Base-by-base conservation (phyloP, 2,113 vertebrate genomes). In the Nicator chloris region DNA sequence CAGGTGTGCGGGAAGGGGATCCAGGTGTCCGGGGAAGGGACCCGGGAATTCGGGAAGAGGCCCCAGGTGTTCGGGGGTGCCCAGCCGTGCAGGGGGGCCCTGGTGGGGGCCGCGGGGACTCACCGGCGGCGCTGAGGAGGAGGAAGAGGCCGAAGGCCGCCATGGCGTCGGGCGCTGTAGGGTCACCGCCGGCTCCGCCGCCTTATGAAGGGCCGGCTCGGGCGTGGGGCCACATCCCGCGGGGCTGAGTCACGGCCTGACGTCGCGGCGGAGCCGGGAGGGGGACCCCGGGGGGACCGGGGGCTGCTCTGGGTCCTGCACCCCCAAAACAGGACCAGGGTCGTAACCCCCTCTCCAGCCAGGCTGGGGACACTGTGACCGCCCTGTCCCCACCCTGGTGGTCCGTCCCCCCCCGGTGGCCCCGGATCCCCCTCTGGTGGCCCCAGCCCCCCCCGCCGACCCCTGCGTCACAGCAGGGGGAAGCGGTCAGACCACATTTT, bases 191-290 rank as follows among this genome's bases (percentile, higher is more conserved):
- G 53, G 51, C 65, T 35, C 39, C 50, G 11, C 70, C 30, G 71
- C 71, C 50, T 92, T 92, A 77, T 92, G 84, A 87, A 92, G 90
- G 39, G 90, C 84, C 37, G 57, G 64, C 14, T 59, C 63, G 69
- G 82, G 82, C 69, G 59, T 73, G 82, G 82, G 82, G 82, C 82
- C 82, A 84, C 82, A 73, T 84, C 82, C 82, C 60, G 82, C 69
- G 49, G 69, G 81, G 82, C 78, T 92, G 90, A 92, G 71, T 92
- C 90, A 92, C 63, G 7, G 60, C 68, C 82, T 92, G 90, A 92
- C 83, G 90, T 87, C 40, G 70, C 11, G 19, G 64, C 63, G 0
- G n/a, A 26, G 19, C 50, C 59, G 57, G 88, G 80, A 51, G 51
- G 66, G 66, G 76, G 39, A 18, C 28, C 68, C 57, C 22, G 66